Conservation (phyloP, 2,888 invertebrate genomes). For the Incurvaria masculella region DNA sequence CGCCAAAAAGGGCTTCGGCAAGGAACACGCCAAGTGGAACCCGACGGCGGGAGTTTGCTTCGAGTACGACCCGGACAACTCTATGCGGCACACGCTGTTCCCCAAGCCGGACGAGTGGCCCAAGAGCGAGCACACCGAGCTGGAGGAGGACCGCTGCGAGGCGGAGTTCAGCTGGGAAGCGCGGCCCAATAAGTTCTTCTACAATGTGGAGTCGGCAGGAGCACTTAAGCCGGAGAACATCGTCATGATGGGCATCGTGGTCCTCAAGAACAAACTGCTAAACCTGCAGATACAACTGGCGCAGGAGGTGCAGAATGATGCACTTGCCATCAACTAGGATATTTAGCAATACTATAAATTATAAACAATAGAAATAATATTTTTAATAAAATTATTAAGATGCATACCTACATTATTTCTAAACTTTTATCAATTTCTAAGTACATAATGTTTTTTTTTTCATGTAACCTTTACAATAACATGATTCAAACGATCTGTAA, state of each 20-base stretch:
- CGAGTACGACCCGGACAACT: slow-evolving; percentile 99
- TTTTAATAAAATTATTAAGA: too few species aligned
- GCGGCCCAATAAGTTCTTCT: slow-evolving; percentile 96
- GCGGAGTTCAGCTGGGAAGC: slow-evolving; percentile 92
- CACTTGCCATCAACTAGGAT: slow-evolving; percentile 68
- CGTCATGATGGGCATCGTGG: slow-evolving; percentile 90
- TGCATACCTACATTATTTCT: too few species aligned
- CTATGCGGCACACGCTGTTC: slow-evolving; percentile 91
- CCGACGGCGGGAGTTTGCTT: slow-evolving; percentile 98
- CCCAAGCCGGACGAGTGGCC: slow-evolving; percentile 99
- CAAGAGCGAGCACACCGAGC: slow-evolving; percentile 93
- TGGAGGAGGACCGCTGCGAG: slow-evolving; percentile 91
- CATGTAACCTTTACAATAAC: too few species aligned
- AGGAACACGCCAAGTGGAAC: slow-evolving; percentile 99
- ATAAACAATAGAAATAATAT: too few species aligned
- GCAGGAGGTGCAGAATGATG: slow-evolving; percentile 84
- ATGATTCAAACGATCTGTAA: too few species aligned
- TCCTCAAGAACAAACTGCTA: slow-evolving; percentile 91
- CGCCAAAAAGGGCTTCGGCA: slow-evolving; percentile 96
- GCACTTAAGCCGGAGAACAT: slow-evolving; percentile 95
- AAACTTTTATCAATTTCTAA: too few species aligned
- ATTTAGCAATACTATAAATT: too few species aligned
- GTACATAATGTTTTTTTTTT: too few species aligned
- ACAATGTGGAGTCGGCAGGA: slow-evolving; percentile 95
- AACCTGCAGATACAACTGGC: slow-evolving; percentile 92